Evolutionary conservation across 1,140 invertebrate genomes (phyloP).

Genomic region (Drosophila subobscura): DNA sequence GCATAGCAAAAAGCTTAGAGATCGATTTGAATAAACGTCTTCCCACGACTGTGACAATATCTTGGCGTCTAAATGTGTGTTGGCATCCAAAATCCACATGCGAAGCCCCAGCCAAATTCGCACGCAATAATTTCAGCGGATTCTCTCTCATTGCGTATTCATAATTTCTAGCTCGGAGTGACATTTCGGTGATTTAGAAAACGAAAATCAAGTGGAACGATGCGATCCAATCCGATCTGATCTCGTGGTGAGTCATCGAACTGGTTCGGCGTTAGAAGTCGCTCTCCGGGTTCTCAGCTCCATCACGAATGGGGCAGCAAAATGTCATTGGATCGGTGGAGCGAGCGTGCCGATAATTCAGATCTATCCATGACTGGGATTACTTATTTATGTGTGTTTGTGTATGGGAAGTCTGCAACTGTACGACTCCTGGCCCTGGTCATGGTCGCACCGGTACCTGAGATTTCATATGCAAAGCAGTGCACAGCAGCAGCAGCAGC

Average conservation of each 20-base stretch:
- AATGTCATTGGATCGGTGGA: constrained; percentile 35
- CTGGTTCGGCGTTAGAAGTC: constrained; percentile 15
- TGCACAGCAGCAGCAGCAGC: constrained; percentile 16
- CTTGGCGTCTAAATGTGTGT: constrained; percentile 13
- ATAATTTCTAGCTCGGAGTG: constrained; percentile 74
- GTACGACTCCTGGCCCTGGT: constrained; percentile 1
- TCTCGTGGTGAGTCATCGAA: constrained; percentile 57
- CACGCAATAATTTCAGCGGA: constrained; percentile 43
- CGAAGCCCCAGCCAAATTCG: constrained; percentile 43
- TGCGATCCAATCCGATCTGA: not conserved
- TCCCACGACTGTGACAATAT: constrained; percentile 55
- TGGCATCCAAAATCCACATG: constrained; percentile 7
- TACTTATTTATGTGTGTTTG: constrained; percentile 49
- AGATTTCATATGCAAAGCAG: constrained; percentile 79
- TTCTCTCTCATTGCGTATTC: constrained; percentile 56
- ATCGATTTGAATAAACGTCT: constrained; percentile 75
- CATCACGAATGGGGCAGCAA: not conserved
- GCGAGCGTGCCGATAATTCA: constrained; percentile 72
- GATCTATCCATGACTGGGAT: constrained; percentile 37
- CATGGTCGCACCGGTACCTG: constrained; percentile 23
- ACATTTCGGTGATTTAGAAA: constrained; percentile 58
- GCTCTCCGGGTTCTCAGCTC: too few species aligned
- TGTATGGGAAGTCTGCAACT: constrained; percentile 50
- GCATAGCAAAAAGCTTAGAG: constrained; percentile 55
- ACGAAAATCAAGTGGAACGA: constrained; percentile 37